A percentile compares a stretch with the other conserved stretches of the same genome.
Conservation (phyloP, 2,888 invertebrate genomes). For the Fragum sueziense region DNA sequence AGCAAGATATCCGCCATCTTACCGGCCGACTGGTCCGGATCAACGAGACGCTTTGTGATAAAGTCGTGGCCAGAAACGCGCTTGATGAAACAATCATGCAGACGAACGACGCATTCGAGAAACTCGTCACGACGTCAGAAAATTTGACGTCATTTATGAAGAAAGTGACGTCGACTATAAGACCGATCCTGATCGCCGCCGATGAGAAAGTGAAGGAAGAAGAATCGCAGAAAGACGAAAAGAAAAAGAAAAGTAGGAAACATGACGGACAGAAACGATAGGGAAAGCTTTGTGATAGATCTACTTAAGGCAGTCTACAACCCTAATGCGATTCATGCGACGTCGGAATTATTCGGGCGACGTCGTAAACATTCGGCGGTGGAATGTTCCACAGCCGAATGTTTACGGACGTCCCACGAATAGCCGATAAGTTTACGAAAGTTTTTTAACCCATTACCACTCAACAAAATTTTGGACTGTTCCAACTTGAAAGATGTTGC, state of each 20-base stretch:
- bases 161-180: constrained; percentile 46
- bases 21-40: constrained; percentile 46
- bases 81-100: constrained; percentile 49
- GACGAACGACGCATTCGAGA: constrained; percentile 46
- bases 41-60: constrained; percentile 54
- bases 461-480: too few relatives aligned
- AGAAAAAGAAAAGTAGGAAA: constrained; percentile 43
- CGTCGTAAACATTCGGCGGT: too few relatives aligned
- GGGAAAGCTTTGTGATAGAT: too few relatives aligned
- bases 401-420: too few relatives aligned
- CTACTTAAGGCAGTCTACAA: too few relatives aligned
- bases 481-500: too few relatives aligned
- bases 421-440: too few relatives aligned
- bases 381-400: too few relatives aligned
- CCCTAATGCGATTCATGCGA: too few relatives aligned
- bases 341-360: too few relatives aligned
- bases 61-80: constrained; percentile 46
- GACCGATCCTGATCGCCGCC: constrained; percentile 30
- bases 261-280: constrained; percentile 35
- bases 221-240: constrained; percentile 1
- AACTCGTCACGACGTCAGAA: constrained; percentile 50
- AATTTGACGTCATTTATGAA: constrained; percentile 52
- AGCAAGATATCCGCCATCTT: constrained; percentile 49
- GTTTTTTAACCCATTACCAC: too few relatives aligned
- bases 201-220: constrained; percentile 18